Evolutionary conservation across 2,888 invertebrate species (phyloP).

Genomic region (Exocentrus adspersus): DNA sequence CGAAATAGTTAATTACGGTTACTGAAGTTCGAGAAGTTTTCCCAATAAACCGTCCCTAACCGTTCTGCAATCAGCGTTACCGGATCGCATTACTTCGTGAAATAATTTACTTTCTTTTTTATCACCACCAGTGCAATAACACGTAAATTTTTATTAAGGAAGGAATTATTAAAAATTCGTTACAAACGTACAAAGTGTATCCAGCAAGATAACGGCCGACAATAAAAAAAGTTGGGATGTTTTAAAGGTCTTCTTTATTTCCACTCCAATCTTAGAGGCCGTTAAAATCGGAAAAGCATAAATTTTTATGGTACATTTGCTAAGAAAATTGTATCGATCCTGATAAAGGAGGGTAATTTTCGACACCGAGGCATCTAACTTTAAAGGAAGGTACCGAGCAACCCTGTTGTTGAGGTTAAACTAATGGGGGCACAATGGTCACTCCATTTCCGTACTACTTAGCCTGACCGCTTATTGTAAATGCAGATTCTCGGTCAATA

Average conservation of each 20-base stretch:
- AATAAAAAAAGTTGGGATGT: slow-evolving; percentile 36
- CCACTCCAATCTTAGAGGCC: slow-evolving; percentile 43
- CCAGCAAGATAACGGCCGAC: slow-evolving; percentile 26
- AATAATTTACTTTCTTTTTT: slow-evolving; percentile 8
- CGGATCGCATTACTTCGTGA: neutral
- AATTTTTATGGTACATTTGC: slow-evolving; percentile 58
- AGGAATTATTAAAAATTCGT: slow-evolving; percentile 39
- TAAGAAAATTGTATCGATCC: slow-evolving; percentile 58
- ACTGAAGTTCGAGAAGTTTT: neutral
- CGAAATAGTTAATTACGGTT: neutral
- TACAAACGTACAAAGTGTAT: slow-evolving; percentile 34
- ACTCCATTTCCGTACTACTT: slow-evolving; percentile 55
- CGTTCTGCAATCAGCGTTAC: neutral
- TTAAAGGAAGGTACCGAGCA: slow-evolving; percentile 49
- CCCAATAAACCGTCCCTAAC: no score
- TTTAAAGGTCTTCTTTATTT: slow-evolving; percentile 46
- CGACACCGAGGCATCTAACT: slow-evolving; percentile 46
- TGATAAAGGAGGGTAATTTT: slow-evolving; percentile 53
- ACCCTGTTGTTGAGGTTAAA: slow-evolving; percentile 20
- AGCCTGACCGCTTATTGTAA: slow-evolving; percentile 18
- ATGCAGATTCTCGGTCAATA: slow-evolving; percentile 13
- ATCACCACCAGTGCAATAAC: slow-evolving; percentile 5
- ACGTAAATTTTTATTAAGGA: slow-evolving; percentile 34
- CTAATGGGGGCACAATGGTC: slow-evolving; percentile 54
- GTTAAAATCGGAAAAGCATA: slow-evolving; percentile 57